Conservation (phyloP, 2,113 vertebrate genomes). For the Spheniscus mendiculus region DNA sequence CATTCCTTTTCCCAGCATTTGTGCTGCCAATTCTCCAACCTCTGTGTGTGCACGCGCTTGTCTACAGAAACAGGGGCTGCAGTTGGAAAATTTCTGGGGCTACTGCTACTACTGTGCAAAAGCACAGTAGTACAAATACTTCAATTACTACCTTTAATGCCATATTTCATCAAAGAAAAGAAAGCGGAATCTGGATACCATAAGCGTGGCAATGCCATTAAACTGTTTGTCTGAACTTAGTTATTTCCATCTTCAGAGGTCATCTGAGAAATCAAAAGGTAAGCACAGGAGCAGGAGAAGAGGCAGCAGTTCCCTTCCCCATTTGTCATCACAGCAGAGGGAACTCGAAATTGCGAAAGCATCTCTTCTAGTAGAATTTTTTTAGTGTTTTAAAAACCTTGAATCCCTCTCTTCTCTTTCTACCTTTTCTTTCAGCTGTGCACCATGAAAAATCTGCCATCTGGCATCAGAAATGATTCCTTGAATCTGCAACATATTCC, state of each 20-base stretch:
- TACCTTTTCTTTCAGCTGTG: neutral
- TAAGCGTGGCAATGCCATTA: neutral
- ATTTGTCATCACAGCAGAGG: neutral
- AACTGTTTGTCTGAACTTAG: neutral
- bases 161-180: neutral
- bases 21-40: neutral
- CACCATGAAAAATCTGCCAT: neutral
- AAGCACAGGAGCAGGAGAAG: neutral
- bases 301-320: neutral
- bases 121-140: neutral
- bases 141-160: neutral
- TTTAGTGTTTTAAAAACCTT: neutral
- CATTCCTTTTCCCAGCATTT: neutral
- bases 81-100: neutral
- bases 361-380: neutral
- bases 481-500: neutral
- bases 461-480: neutral
- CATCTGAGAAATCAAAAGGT: neutral
- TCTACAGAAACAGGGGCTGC: neutral
- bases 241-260: neutral
- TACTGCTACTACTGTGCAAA: neutral
- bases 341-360: neutral
- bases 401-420: neutral
- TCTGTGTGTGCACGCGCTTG: accelerated
- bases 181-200: neutral